A percentile compares a stretch with the other conserved stretches of the same genome.
Conservation (phyloP, 2,888 invertebrate genomes). For the Sericinus montela region DNA sequence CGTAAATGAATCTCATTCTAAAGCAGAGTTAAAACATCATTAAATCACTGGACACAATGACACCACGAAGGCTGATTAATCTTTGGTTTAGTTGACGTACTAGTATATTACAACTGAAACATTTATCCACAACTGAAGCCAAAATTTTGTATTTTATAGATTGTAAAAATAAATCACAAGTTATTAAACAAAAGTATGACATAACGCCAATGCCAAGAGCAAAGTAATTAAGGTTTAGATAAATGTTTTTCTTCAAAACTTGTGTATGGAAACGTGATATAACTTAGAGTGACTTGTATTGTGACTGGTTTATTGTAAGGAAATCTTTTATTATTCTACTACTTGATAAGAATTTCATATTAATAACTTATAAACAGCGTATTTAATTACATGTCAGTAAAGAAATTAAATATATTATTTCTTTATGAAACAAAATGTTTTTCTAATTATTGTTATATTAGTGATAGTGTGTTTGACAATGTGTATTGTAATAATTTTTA, state of each 20-base stretch:
- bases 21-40: background rate
- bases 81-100: conserved; percentile 29
- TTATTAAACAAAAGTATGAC: conserved; percentile 21
- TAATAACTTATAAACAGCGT: conserved; percentile 10
- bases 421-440: too few relatives aligned
- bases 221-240: conserved; percentile 33
- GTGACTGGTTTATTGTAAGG: conserved; percentile 31
- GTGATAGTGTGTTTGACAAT: too few relatives aligned
- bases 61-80: conserved; percentile 15
- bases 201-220: conserved; percentile 42
- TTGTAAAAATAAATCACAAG: background rate
- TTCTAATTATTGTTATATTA: too few relatives aligned
- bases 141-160: background rate
- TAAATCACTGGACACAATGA: background rate
- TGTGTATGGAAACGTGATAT: conserved; percentile 32
- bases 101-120: conserved; percentile 20
- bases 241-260: conserved; percentile 30
- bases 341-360: conserved; percentile 12
- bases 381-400: background rate
- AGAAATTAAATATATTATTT: too few relatives aligned
- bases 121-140: conserved; percentile 11
- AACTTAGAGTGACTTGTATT: conserved; percentile 28
- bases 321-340: conserved; percentile 20
- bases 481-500: too few relatives aligned
- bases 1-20: too few relatives aligned